Conservation (phyloP, 2,888 invertebrate species). For the Ferrisia virgata region DNA sequence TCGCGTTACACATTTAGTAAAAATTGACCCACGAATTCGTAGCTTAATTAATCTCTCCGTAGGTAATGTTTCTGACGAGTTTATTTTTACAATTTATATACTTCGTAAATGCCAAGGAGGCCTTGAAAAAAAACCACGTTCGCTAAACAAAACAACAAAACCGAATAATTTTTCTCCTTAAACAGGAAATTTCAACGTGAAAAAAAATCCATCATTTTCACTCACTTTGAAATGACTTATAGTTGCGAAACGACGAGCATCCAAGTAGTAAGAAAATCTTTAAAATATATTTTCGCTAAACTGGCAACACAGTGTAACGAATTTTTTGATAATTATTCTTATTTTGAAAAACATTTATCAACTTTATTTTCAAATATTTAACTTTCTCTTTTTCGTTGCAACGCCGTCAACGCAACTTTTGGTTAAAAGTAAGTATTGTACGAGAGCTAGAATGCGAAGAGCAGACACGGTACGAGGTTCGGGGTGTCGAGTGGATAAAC, state of each 20-base stretch:
- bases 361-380: background rate
- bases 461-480: background rate
- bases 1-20: too few species aligned
- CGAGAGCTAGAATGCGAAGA: too few species aligned
- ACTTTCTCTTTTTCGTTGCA: conserved; percentile 2
- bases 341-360: background rate
- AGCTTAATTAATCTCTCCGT: too few species aligned
- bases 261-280: background rate
- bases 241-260: background rate
- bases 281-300: background rate
- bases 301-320: background rate
- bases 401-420: background rate
- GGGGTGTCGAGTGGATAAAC: background rate
- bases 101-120: too few species aligned
- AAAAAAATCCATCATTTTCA: background rate
- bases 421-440: background rate
- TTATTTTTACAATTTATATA: too few species aligned
- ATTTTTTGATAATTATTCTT: background rate
- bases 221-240: background rate
- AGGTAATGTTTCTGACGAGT: too few species aligned
- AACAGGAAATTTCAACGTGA: background rate
- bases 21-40: too few species aligned
- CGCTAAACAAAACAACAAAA: background rate
- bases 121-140: too few species aligned
- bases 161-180: background rate